Conservation (phyloP, 2,888 invertebrate genomes). For the Metacarcinus magister region DNA sequence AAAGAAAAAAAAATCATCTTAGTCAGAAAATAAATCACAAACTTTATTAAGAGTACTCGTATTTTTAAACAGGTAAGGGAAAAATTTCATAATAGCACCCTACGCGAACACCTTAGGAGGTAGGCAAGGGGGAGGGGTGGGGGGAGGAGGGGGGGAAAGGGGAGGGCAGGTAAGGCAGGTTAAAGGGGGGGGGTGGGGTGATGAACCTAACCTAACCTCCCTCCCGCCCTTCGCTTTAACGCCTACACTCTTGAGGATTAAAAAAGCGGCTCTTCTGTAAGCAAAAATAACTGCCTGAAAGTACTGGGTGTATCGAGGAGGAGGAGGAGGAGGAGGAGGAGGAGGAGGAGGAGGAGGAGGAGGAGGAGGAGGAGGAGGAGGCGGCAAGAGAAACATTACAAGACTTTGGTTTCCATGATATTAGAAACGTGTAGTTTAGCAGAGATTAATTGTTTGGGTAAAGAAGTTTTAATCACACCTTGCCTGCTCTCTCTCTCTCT, state of each 20-base stretch:
- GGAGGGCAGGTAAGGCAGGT: neutral
- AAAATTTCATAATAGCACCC: neutral
- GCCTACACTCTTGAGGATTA: neutral
- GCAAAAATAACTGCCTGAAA: neutral
- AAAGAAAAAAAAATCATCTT: no score
- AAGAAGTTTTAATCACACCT: neutral
- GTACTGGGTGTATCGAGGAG: neutral
- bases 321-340: slow-evolving; percentile 1
- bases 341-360: slow-evolving; percentile 34
- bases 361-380: no score
- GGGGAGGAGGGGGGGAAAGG: neutral
- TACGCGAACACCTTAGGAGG: neutral
- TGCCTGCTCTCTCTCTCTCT: neutral
- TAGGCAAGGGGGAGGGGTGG: neutral
- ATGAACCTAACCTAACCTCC: neutral
- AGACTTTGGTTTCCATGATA: neutral
- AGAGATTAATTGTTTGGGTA: neutral
- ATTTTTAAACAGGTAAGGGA: neutral
- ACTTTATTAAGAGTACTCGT: neutral
- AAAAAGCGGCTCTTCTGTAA: neutral
- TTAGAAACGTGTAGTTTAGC: neutral
- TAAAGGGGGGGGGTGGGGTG: neutral
- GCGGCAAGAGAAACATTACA: neutral
- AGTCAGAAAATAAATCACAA: neutral
- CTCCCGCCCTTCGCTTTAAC: neutral